Conservation (phyloP, 2,888 invertebrate genomes). For the Rhagonycha fulva region DNA sequence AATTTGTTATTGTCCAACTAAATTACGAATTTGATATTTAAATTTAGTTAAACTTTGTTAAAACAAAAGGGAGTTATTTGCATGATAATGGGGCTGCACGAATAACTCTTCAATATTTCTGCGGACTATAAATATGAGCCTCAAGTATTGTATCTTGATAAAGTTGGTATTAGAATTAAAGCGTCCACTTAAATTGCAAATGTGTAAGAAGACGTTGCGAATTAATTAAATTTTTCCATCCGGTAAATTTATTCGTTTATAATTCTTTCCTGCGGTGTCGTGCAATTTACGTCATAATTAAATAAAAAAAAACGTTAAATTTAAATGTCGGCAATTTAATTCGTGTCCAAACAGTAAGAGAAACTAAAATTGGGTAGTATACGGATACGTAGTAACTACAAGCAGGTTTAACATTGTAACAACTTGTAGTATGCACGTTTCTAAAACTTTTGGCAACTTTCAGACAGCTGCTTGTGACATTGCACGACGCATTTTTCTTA, state of each 20-base stretch:
- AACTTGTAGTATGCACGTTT: slow-evolving; percentile 13
- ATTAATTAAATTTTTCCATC: slow-evolving; percentile 12
- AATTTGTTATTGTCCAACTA: slow-evolving; percentile 7
- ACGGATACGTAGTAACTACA: slow-evolving; percentile 10
- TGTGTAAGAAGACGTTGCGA: slow-evolving; percentile 1
- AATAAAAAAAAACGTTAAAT: neutral
- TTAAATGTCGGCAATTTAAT: neutral
- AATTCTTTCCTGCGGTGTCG: neutral
- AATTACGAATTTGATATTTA: slow-evolving; percentile 29
- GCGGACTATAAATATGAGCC: slow-evolving; percentile 14
- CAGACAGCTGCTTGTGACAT: slow-evolving; percentile 21
- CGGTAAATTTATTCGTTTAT: slow-evolving; percentile 3
- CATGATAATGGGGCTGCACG: slow-evolving; percentile 28
- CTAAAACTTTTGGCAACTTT: slow-evolving; percentile 14
- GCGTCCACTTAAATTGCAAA: slow-evolving; percentile 18
- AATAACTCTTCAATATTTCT: slow-evolving; percentile 32
- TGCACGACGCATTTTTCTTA: slow-evolving; percentile 21
- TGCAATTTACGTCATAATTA: neutral
- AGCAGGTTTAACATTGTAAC: slow-evolving; percentile 9
- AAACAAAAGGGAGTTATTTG: slow-evolving; percentile 33
- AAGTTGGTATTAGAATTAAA: slow-evolving; percentile 6
- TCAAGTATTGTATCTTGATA: slow-evolving; percentile 14
- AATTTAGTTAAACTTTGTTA: slow-evolving; percentile 29
- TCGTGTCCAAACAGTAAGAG: neutral
- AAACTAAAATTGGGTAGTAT: slow-evolving; percentile 16